Percentiles rank a stretch among this genome's conserved stretches.
Evolutionary conservation across 2,888 invertebrate genomes (phyloP).

Genomic region (Trichogramma evanescens): DNA sequence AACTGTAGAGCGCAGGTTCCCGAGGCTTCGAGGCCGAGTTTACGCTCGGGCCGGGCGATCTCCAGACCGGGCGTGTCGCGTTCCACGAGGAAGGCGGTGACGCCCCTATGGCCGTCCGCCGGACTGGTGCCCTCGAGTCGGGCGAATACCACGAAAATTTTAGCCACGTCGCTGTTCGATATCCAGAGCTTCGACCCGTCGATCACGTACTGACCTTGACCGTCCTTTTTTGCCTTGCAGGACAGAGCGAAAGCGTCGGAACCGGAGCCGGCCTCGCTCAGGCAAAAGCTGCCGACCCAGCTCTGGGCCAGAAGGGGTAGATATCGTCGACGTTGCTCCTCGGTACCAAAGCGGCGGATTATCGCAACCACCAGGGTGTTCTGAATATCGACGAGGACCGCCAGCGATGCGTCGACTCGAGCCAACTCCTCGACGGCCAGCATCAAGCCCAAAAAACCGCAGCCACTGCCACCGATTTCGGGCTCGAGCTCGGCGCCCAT

Average conservation of each 20-base stretch:
- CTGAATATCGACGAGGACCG: constrained; percentile 86
- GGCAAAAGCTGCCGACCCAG: constrained; percentile 86
- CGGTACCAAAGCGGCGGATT: constrained; percentile 62
- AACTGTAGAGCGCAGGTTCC: constrained; percentile 92
- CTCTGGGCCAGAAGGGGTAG: constrained; percentile 75
- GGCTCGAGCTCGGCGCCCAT: constrained; percentile 86
- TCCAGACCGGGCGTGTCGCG: constrained; percentile 77
- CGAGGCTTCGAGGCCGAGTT: constrained; percentile 85
- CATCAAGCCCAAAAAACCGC: constrained; percentile 85
- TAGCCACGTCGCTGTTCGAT: constrained; percentile 89
- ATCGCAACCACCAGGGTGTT: constrained; percentile 87
- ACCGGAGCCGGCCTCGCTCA: constrained; percentile 85
- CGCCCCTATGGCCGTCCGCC: constrained; percentile 84
- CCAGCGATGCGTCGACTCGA: constrained; percentile 84
- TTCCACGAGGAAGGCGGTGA: constrained; percentile 92
- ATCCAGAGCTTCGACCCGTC: constrained; percentile 99
- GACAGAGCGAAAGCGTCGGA: constrained; percentile 94
- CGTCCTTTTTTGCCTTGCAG: constrained; percentile 84
- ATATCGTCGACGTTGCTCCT: constrained; percentile 86
- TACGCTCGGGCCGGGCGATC: constrained; percentile 87
- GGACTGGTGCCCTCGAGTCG: constrained; percentile 66
- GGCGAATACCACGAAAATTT: constrained; percentile 88
- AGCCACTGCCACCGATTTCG: constrained; percentile 82
- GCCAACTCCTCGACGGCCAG: constrained; percentile 88
- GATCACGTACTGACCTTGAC: constrained; percentile 69